A percentile compares a stretch with the other conserved stretches of the same genome.
These are phyloP conservation scores for Zoanthus solanderi DNA, from an alignment of 92 coral and sea anemone genomes.

Conservation along the genomic window DNA sequence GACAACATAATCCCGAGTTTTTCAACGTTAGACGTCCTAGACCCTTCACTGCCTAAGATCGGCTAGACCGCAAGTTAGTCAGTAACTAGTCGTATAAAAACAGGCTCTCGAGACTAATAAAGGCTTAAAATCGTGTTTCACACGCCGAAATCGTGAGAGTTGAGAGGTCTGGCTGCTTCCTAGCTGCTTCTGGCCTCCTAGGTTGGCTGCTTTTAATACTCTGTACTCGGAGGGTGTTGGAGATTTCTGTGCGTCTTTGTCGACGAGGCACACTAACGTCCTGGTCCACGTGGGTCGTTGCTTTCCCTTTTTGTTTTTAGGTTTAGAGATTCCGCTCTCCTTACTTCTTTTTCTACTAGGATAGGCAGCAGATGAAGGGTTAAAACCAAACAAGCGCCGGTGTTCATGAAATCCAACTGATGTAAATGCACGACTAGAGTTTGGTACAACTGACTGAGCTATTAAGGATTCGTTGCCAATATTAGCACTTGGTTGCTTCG, in stretches of 20 bases:
- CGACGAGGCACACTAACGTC: conserved; percentile 7
- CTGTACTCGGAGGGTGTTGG: conserved; percentile 18
- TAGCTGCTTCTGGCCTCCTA: neutral
- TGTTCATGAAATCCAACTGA: neutral
- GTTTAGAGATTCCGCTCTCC: neutral
- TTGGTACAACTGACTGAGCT: neutral
- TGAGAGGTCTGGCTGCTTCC: no score
- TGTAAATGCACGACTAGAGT: no score
- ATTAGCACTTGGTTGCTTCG: conserved; percentile 10
- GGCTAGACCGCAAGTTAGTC: no score
- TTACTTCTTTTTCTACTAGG: conserved; percentile 6
- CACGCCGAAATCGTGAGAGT: no score
- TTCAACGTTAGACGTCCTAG: no score
- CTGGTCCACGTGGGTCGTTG: neutral
- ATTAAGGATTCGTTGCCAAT: neutral
- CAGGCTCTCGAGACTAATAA: no score
- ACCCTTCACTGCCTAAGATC: no score
- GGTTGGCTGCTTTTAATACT: conserved; percentile 12
- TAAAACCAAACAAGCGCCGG: conserved; percentile 11
- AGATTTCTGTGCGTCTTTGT: conserved; percentile 4
- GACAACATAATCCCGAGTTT: no score
- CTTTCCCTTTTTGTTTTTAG: conserved; percentile 24
- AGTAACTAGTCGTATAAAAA: no score
- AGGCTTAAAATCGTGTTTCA: no score
- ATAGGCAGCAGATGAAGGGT: conserved; percentile 1